Evolutionary conservation across 2,888 invertebrate genomes (phyloP).

Genomic region (Cephalotes varians): DNA sequence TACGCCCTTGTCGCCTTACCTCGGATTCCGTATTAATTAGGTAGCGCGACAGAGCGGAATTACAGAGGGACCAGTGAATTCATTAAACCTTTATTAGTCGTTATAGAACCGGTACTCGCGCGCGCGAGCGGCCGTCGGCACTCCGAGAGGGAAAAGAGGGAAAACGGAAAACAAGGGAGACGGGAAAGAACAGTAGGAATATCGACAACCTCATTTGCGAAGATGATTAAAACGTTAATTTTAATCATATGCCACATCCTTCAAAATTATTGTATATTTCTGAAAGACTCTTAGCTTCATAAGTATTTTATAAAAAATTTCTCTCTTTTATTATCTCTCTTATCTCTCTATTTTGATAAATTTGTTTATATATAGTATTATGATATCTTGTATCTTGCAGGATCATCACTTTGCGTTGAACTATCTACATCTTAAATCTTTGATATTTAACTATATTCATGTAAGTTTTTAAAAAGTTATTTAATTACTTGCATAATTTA

Average conservation of each 20-base stretch:
- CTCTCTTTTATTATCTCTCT: neutral
- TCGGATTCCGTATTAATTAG: constrained; percentile 58
- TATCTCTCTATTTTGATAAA: too few relatives aligned
- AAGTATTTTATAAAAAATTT: neutral
- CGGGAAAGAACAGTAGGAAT: neutral
- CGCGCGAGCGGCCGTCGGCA: constrained; percentile 59
- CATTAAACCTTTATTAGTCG: constrained; percentile 61
- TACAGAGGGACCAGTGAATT: constrained; percentile 54
- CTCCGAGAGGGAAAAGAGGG: constrained; percentile 36
- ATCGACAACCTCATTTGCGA: constrained; percentile 20
- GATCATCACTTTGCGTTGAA: too few relatives aligned
- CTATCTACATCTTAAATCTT: too few relatives aligned
- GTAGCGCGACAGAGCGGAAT: constrained; percentile 50
- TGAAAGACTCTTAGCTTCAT: neutral
- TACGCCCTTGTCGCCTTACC: constrained; percentile 47
- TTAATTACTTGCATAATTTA: too few relatives aligned
- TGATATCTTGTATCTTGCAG: too few relatives aligned
- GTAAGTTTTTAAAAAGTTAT: too few relatives aligned
- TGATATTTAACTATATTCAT: too few relatives aligned
- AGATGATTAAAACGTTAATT: constrained; percentile 16
- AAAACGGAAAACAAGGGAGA: neutral
- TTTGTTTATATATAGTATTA: too few relatives aligned
- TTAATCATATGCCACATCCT: neutral
- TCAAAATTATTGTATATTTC: neutral
- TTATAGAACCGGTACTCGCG: constrained; percentile 49